Evolutionary conservation across 2,888 invertebrate genomes (phyloP), one percentile per base, ranked within the genome.

Genomic region (Craniophora ligustri): DNA sequence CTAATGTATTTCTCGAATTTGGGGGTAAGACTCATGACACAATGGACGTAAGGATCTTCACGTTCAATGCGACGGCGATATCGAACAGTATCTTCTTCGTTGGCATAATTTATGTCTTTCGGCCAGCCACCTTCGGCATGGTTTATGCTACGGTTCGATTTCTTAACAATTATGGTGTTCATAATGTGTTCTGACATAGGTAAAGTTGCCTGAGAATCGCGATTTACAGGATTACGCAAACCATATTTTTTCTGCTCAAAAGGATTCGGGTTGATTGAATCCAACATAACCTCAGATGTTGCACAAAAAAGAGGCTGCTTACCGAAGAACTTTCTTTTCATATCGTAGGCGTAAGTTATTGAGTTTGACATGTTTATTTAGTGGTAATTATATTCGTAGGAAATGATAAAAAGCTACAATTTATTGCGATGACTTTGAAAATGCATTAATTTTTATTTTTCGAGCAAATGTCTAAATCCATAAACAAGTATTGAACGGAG

Each of bases 51-150:
- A 14, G 86, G 79, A 67, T 97, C 97, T 67, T 97, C 97, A 53
- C 97, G 96, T 82, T 97, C 97, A 18, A 96, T 90, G 78, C 96
- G 96, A 67, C 96, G 96, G 44, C 95, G 94, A 79, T 95, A 95
- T 42, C 97, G 94, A 15, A 94, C 79, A 1, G 96, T 95, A 64
- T 95, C 95, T 79, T 97, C 97, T 58, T 95, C 93, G 69, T 95
- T 95, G 35, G 87, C 81, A 56, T 86, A 87, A 55, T 94, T 92
- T 1, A 95, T 87, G 51, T 97, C 97, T 79, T 96, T 96, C 0
- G 97, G 96, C 97, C 97, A 97, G 2, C 97, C 97, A 32, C 97
- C 97, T 86, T 97, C 97, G 10, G 88, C 88, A 78, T 97, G 97
- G 59, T 94, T 94, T 73, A 96, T 92, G 3, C 96, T 96, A 21